phyloP scores from a whole-genome alignment of 2,113 vertebrate species.

The Geococcyx californianus region DNA sequence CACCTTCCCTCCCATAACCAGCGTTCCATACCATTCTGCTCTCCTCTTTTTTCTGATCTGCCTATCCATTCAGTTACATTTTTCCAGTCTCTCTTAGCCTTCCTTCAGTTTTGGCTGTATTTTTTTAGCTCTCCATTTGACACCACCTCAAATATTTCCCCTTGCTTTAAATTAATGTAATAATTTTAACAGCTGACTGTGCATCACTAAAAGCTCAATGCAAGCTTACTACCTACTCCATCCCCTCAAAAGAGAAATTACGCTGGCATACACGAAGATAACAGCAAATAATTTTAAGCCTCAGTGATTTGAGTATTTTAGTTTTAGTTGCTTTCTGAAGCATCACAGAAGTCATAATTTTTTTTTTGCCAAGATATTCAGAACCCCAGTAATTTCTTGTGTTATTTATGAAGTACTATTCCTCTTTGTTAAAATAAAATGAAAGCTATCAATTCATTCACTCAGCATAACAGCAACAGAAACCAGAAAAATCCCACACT shows the following conservation, averaged over 20 bases:
- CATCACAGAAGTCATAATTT: neutral
- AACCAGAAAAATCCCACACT: neutral
- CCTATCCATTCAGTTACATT: neutral
- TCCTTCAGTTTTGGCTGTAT: neutral
- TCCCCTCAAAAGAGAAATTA: neutral
- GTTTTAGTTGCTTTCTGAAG: neutral
- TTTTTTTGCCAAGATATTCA: neutral
- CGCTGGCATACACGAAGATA: neutral
- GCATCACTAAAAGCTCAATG: neutral
- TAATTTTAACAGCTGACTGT: neutral
- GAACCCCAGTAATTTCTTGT: neutral
- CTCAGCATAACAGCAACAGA: neutral
- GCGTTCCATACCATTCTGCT: neutral
- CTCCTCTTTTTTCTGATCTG: neutral
- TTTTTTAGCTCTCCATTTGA: neutral
- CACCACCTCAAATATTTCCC: neutral
- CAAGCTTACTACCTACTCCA: neutral
- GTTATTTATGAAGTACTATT: neutral
- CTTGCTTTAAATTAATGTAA: neutral
- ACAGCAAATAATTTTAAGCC: neutral
- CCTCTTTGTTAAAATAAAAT: neutral
- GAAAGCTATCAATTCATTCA: neutral
- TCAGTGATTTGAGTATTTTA: neutral
- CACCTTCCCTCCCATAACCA: neutral
- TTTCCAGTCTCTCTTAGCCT: neutral